Evolutionary conservation across 2,888 invertebrate genomes (phyloP).

Genomic region (Drosophila paracracens): DNA sequence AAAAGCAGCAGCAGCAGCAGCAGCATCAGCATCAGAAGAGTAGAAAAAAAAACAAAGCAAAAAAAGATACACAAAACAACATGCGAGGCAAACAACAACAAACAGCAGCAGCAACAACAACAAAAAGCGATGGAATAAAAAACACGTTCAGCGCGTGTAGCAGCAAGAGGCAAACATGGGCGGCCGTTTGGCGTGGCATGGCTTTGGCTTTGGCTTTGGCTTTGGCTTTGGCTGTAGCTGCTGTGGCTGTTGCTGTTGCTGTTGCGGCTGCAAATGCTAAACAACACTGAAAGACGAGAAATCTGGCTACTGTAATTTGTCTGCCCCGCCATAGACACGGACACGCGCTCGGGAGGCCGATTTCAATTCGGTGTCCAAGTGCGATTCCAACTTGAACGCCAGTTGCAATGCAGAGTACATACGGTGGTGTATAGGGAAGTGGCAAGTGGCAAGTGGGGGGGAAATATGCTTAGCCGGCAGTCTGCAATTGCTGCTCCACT

Average conservation of each 20-base stretch:
- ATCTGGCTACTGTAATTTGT: constrained; percentile 83
- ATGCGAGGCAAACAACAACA: constrained; percentile 64
- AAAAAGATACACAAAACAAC: constrained; percentile 50
- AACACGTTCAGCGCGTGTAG: constrained; percentile 77
- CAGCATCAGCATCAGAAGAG: constrained; percentile 15
- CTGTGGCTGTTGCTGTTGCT: constrained; percentile 48
- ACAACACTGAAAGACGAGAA: constrained; percentile 81
- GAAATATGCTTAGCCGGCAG: constrained; percentile 29
- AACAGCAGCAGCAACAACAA: constrained; percentile 26
- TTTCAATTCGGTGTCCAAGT: constrained; percentile 61
- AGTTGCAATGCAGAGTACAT: constrained; percentile 19
- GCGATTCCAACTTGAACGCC: constrained; percentile 49
- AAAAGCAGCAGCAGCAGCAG: constrained; percentile 29
- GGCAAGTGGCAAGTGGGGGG: constrained; percentile 6
- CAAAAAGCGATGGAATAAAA: constrained; percentile 48
- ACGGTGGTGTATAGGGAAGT: background rate
- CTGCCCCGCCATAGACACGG: constrained; percentile 74
- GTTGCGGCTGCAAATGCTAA: constrained; percentile 74
- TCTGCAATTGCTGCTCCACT: constrained; percentile 61
- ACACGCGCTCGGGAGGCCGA: constrained; percentile 45
- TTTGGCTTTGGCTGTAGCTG: constrained; percentile 22
- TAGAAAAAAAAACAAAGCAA: constrained; percentile 17
- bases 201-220: constrained; percentile 25
- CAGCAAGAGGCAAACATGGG: constrained; percentile 48
- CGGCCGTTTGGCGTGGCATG: constrained; percentile 16